Conservation (phyloP, 2,797 vertebrate species). For the Ambastaia sidthimunki region DNA sequence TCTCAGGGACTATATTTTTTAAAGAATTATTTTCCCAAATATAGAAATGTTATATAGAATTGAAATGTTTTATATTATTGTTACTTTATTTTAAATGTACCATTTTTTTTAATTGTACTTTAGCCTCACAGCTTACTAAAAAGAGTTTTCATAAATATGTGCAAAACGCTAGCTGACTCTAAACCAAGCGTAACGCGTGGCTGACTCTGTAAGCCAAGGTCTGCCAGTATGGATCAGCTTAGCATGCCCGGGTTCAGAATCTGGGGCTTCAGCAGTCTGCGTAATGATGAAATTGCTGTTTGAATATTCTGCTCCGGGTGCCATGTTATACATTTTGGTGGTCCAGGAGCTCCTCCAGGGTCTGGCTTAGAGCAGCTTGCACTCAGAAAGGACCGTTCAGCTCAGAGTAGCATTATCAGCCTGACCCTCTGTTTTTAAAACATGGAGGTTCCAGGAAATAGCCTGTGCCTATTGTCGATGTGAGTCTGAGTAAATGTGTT, state of each 20-base stretch:
- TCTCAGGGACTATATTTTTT: no score
- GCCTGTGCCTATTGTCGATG: constrained; percentile 49
- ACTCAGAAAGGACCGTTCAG: constrained; percentile 22
- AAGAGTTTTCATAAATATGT: background rate
- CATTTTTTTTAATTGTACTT: background rate
- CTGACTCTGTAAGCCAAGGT: constrained; percentile 30
- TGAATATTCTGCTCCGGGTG: constrained; percentile 41
- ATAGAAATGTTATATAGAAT: no score
- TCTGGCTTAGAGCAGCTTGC: constrained; percentile 51
- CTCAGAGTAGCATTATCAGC: constrained; percentile 34
- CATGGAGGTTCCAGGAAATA: constrained; percentile 48
- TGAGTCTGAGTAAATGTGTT: constrained; percentile 37
- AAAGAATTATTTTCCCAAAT: no score
- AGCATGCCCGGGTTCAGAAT: constrained; percentile 37
- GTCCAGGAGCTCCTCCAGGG: constrained; percentile 20
- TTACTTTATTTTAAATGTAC: background rate
- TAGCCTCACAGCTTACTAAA: background rate
- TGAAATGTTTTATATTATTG: no score
- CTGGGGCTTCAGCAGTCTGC: constrained; percentile 7
- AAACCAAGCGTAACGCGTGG: constrained; percentile 25
- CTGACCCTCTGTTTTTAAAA: constrained; percentile 44
- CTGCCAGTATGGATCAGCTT: constrained; percentile 17
- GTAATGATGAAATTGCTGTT: constrained; percentile 41
- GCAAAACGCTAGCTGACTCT: background rate
- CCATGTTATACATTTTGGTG: constrained; percentile 30